These are phyloP conservation scores for Podarcis siculus DNA, from an alignment of 2,797 vertebrate species.

Conservation along the genomic window DNA sequence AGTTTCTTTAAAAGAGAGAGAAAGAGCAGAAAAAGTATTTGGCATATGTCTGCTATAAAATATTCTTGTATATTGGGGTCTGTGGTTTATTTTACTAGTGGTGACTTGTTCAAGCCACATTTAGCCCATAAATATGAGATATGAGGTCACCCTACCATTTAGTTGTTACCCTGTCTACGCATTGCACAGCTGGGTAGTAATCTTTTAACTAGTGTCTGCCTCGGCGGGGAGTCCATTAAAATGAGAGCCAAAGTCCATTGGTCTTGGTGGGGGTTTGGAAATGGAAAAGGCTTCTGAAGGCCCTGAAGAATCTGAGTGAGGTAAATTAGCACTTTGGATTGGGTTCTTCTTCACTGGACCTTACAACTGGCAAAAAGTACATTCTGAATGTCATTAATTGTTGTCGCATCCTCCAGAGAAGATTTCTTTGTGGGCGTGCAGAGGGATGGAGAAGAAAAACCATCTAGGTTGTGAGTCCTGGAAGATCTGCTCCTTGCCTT, in stretches of 20 bases:
- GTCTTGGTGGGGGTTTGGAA: slow-evolving; percentile 50
- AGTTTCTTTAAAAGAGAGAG: slow-evolving; percentile 26
- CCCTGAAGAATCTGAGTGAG: not conserved
- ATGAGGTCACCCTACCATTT: slow-evolving; percentile 56
- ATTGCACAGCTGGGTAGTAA: slow-evolving; percentile 64
- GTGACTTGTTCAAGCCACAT: slow-evolving; percentile 66
- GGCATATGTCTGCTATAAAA: slow-evolving; percentile 54
- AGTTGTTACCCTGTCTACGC: slow-evolving; percentile 60
- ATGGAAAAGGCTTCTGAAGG: not conserved
- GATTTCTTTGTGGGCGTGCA: too few species aligned
- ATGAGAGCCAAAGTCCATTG: slow-evolving; percentile 57
- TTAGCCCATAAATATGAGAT: slow-evolving; percentile 69
- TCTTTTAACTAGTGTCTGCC: slow-evolving; percentile 62
- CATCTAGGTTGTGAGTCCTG: too few species aligned
- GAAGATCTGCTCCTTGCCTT: too few species aligned
- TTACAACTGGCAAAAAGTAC: not conserved
- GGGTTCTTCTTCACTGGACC: slow-evolving; percentile 6
- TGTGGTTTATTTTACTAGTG: slow-evolving; percentile 72
- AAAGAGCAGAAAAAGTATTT: slow-evolving; percentile 32
- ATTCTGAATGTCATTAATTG: not conserved
- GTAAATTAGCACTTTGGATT: not conserved
- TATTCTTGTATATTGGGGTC: slow-evolving; percentile 48
- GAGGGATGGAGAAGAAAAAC: too few species aligned
- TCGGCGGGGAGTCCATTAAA: slow-evolving; percentile 64
- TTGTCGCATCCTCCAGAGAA: too few species aligned